Conservation (phyloP, 1,140 invertebrate species). For the Oedothorax gibbosus region DNA sequence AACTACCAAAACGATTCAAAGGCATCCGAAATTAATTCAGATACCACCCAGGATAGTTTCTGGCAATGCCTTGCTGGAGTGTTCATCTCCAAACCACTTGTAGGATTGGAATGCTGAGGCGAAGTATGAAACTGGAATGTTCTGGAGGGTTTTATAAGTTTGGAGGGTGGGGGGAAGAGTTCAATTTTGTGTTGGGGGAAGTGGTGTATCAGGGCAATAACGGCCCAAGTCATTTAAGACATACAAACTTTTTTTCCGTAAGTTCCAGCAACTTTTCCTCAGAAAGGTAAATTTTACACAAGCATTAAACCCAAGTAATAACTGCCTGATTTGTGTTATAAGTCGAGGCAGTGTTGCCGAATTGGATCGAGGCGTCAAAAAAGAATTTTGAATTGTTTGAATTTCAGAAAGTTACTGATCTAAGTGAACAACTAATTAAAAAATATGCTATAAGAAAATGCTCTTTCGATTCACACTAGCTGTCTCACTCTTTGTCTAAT, state of each 20-base stretch:
- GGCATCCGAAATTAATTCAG: constrained; percentile 19
- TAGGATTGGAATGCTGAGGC: constrained; percentile 28
- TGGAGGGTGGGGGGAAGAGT: background rate
- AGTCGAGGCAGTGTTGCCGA: too few relatives aligned
- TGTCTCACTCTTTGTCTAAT: too few relatives aligned
- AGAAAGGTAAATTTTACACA: background rate
- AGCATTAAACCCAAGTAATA: too few relatives aligned
- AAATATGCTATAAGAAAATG: too few relatives aligned
- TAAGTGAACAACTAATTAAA: too few relatives aligned
- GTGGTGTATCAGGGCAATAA: background rate
- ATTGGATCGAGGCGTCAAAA: too few relatives aligned
- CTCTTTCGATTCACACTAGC: too few relatives aligned
- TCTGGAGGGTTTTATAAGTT: background rate
- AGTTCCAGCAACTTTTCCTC: background rate
- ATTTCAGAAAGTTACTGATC: too few relatives aligned
- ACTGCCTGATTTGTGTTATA: too few relatives aligned
- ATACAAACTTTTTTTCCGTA: background rate
- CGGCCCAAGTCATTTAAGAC: background rate
- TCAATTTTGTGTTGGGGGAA: background rate
- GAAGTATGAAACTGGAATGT: constrained; percentile 6
- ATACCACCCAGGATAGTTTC: constrained; percentile 9
- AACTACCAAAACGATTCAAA: too few relatives aligned
- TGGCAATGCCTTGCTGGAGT: constrained; percentile 11
- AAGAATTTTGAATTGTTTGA: too few relatives aligned
- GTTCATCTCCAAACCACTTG: constrained; percentile 7